Percentiles rank a stretch among this genome's conserved stretches.
Evolutionary conservation across 2,797 vertebrate genomes (phyloP).

Genomic region (Knipowitschia caucasica): DNA sequence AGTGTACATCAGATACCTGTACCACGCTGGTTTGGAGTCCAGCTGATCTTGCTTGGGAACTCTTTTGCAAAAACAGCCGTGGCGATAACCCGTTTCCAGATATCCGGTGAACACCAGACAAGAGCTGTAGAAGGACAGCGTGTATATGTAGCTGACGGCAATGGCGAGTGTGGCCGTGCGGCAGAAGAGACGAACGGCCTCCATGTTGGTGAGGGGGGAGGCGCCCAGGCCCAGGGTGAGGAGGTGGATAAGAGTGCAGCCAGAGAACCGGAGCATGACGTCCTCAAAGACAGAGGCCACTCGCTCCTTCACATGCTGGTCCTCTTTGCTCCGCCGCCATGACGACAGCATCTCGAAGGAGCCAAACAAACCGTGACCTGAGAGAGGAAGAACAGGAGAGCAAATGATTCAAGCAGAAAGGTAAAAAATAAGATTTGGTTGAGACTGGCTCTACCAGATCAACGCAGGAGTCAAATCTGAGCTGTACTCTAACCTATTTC

Average conservation of each 20-base stretch:
- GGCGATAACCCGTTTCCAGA: slow-evolving; percentile 96
- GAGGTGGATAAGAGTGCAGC: slow-evolving; percentile 95
- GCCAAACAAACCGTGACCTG: slow-evolving; percentile 95
- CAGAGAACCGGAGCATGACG: slow-evolving; percentile 95
- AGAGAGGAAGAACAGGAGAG: background rate
- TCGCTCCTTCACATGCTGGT: slow-evolving; percentile 97
- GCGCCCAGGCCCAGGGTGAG: slow-evolving; percentile 96
- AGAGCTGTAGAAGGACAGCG: slow-evolving; percentile 96
- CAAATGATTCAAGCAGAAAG: no score
- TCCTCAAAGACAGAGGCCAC: slow-evolving; percentile 95
- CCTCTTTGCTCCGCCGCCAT: slow-evolving; percentile 94
- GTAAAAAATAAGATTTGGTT: no score
- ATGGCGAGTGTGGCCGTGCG: slow-evolving; percentile 91
- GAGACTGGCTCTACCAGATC: no score
- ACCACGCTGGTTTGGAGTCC: slow-evolving; percentile 95
- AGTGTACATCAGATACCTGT: slow-evolving; percentile 94
- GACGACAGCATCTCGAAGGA: slow-evolving; percentile 98
- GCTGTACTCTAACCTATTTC: no score
- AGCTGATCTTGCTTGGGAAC: slow-evolving; percentile 82
- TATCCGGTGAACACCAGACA: slow-evolving; percentile 98
- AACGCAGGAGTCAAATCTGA: no score
- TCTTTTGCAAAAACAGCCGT: slow-evolving; percentile 95
- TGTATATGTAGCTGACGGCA: slow-evolving; percentile 96
- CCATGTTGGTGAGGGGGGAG: slow-evolving; percentile 99
- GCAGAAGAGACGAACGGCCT: slow-evolving; percentile 97